Conservation (phyloP, 2,888 invertebrate genomes). For the Baccha elongata region DNA sequence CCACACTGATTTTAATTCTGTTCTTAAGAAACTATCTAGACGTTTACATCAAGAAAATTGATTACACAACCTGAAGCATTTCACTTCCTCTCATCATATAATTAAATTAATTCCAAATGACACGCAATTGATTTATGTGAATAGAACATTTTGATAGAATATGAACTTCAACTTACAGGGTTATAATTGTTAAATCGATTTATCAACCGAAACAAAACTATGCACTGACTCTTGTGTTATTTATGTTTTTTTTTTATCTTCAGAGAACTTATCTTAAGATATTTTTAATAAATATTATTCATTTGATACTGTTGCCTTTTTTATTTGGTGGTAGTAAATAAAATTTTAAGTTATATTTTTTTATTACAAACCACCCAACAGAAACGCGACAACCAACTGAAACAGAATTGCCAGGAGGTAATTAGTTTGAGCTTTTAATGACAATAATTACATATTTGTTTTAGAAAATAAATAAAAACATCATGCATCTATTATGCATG, state of each 20-base stretch:
- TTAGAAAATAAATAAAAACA: too few species aligned
- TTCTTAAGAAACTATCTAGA: neutral
- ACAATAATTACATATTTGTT: too few species aligned
- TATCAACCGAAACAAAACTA: slow-evolving; percentile 6
- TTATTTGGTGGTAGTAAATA: slow-evolving; percentile 4
- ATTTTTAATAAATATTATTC: neutral
- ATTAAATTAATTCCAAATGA: neutral
- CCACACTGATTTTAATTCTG: neutral
- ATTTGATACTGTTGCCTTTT: neutral
- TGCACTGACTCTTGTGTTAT: neutral
- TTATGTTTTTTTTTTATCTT: neutral
- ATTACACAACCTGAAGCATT: slow-evolving; percentile 35
- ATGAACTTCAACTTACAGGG: neutral
- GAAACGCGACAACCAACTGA: neutral
- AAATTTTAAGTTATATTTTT: neutral
- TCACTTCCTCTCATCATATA: neutral
- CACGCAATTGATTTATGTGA: neutral
- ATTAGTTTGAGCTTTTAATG: slow-evolving; percentile 3
- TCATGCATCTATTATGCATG: too few species aligned
- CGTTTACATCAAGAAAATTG: neutral
- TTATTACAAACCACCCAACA: neutral
- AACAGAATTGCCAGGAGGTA: slow-evolving; percentile 21
- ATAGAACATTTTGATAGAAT: neutral
- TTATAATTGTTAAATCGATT: neutral
- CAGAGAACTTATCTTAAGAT: neutral